These are phyloP conservation scores for Peribatodes rhomboidaria DNA, from an alignment of 2,888 invertebrate species.

Conservation along the genomic window DNA sequence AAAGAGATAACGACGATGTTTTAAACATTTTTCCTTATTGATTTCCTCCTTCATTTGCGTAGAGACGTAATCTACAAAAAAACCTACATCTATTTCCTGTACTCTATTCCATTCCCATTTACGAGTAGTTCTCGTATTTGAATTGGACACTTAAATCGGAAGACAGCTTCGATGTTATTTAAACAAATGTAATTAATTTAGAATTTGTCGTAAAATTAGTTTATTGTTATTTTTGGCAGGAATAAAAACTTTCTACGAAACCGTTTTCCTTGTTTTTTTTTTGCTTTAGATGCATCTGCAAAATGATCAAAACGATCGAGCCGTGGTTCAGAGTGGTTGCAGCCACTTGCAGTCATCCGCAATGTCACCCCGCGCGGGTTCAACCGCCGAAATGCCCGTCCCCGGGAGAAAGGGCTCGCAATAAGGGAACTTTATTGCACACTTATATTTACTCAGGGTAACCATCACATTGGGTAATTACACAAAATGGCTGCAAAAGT, in stretches of 20 bases:
- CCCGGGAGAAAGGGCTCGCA: slow-evolving; percentile 73
- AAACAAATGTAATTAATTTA: no score
- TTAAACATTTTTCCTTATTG: not conserved
- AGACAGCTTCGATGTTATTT: no score
- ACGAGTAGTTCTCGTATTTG: no score
- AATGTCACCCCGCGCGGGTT: slow-evolving; percentile 84
- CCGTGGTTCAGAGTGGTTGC: slow-evolving; percentile 25
- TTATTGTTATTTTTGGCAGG: no score
- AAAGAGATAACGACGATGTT: slow-evolving; percentile 18
- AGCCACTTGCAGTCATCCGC: slow-evolving; percentile 55
- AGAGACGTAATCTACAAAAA: not conserved
- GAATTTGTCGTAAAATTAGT: no score
- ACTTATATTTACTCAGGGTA: slow-evolving; percentile 25
- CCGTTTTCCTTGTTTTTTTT: no score
- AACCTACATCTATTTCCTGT: no score
- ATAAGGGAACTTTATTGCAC: slow-evolving; percentile 60
- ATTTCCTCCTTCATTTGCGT: not conserved
- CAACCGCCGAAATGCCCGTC: slow-evolving; percentile 75
- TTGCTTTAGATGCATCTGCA: no score
- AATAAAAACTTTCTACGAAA: no score
- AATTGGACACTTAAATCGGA: no score
- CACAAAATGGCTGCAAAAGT: not conserved
- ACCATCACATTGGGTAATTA: slow-evolving; percentile 12
- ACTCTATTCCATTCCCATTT: no score
- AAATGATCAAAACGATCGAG: slow-evolving; percentile 68